A percentile compares a stretch with the other conserved stretches of the same genome.
These are phyloP conservation scores for Incurvaria masculella DNA, from an alignment of 2,888 invertebrate species.

Conservation along the genomic window DNA sequence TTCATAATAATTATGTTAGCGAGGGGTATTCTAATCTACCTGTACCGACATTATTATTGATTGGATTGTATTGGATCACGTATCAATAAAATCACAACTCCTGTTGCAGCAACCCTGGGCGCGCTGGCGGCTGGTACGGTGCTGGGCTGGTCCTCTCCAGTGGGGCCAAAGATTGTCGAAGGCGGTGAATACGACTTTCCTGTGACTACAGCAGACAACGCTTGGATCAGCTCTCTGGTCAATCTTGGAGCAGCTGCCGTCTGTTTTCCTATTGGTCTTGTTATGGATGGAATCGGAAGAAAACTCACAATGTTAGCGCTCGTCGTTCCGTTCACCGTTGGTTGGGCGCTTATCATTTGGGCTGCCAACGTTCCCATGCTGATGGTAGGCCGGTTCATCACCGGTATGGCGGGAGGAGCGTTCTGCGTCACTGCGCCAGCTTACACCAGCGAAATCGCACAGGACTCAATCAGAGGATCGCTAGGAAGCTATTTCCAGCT, in stretches of 20 bases:
- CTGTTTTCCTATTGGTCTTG: slow-evolving; percentile 69
- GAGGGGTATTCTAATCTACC: too few relatives aligned
- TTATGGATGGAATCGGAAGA: slow-evolving; percentile 70
- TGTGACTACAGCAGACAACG: slow-evolving; percentile 50
- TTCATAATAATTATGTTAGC: too few relatives aligned
- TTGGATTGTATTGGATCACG: too few relatives aligned
- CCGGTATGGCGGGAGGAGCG: slow-evolving; percentile 74
- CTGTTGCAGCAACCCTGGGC: slow-evolving; percentile 66
- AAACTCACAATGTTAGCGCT: slow-evolving; percentile 65
- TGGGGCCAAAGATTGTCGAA: slow-evolving; percentile 44
- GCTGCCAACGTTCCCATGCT: slow-evolving; percentile 61
- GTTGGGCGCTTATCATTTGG: slow-evolving; percentile 72
- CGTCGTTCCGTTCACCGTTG: slow-evolving; percentile 65
- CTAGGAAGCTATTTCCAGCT: slow-evolving; percentile 87
- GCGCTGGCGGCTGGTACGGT: slow-evolving; percentile 74
- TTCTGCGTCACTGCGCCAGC: slow-evolving; percentile 82
- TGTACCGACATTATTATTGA: too few relatives aligned
- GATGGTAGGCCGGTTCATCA: slow-evolving; percentile 64
- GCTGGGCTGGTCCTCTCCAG: slow-evolving; percentile 76
- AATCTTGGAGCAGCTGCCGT: slow-evolving; percentile 71
- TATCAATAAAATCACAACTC: too few relatives aligned
- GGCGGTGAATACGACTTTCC: slow-evolving; percentile 53
- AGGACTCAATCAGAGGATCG: slow-evolving; percentile 77
- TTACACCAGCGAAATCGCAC: slow-evolving; percentile 83
- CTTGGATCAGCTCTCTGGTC: slow-evolving; percentile 70